These are phyloP conservation scores for Aphidoletes aphidimyza DNA, from an alignment of 2,888 invertebrate species.

Conservation along the genomic window DNA sequence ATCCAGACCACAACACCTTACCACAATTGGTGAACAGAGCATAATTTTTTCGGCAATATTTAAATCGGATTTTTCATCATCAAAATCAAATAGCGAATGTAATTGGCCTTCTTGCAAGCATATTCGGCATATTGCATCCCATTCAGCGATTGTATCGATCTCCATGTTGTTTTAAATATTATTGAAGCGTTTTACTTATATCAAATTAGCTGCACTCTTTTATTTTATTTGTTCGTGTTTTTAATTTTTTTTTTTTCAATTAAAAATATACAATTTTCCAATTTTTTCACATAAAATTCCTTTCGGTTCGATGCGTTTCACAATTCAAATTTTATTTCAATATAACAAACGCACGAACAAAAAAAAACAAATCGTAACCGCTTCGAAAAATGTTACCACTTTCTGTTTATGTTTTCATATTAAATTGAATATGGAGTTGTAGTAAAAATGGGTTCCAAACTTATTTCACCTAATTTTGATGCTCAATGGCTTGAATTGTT, in stretches of 20 bases:
- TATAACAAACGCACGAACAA: not conserved
- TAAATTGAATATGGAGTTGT: not conserved
- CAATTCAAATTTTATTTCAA: not conserved
- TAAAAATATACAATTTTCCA: too few relatives aligned
- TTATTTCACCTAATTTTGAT: not conserved
- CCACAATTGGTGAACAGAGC: constrained; percentile 61
- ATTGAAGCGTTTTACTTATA: not conserved
- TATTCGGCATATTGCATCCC: constrained; percentile 64
- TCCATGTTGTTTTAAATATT: not conserved
- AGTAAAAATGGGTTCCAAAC: not conserved
- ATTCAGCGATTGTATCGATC: constrained; percentile 59
- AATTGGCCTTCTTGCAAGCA: constrained; percentile 63
- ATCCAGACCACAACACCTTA: constrained; percentile 56
- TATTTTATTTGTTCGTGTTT: not conserved
- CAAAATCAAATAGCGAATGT: constrained; percentile 62
- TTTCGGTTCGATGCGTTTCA: not conserved
- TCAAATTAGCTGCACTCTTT: not conserved
- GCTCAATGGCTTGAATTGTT: not conserved
- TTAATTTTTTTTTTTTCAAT: too few relatives aligned
- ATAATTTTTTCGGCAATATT: constrained; percentile 62
- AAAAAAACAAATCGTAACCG: not conserved
- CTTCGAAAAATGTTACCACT: constrained; percentile 43
- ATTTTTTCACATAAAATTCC: not conserved
- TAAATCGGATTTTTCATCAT: constrained; percentile 58
- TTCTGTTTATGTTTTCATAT: constrained; percentile 39